A percentile compares a stretch with the other conserved stretches of the same genome.
Conservation (phyloP, 1,140 invertebrate genomes). For the Hetaerina americana region DNA sequence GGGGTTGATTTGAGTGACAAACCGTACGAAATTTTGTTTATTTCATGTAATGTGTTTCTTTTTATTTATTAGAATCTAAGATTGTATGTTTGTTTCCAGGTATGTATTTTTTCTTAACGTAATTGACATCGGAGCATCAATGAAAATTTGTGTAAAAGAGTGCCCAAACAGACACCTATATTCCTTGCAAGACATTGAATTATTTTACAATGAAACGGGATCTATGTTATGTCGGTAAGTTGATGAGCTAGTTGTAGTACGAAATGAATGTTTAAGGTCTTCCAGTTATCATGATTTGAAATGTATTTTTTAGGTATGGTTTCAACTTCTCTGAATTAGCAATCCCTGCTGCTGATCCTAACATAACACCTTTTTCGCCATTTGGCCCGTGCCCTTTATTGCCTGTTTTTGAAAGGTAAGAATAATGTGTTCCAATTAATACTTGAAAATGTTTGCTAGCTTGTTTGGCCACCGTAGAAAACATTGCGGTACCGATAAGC, state of each 20-base stretch:
- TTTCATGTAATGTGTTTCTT: not conserved
- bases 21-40: conserved; percentile 33
- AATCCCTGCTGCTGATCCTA: not conserved
- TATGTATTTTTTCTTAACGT: conserved; percentile 77
- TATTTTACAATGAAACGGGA: conserved; percentile 59
- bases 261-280: no score
- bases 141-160: conserved; percentile 80
- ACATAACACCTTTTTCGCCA: conserved; percentile 18
- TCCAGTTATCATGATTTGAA: no score
- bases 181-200: conserved; percentile 48
- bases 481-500: no score
- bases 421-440: no score
- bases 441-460: no score
- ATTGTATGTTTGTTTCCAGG: conserved; percentile 28
- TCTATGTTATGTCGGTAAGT: conserved; percentile 46
- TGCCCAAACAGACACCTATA: conserved; percentile 60
- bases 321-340: not conserved
- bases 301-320: no score
- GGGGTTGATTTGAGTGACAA: conserved; percentile 69
- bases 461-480: no score
- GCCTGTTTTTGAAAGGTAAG: conserved; percentile 54
- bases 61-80: conserved; percentile 7
- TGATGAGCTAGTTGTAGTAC: not conserved
- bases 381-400: conserved; percentile 56
- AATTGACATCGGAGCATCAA: conserved; percentile 52